Evolutionary conservation across 2,888 invertebrate genomes (phyloP), one percentile per base, ranked within the genome.

Genomic region (Druceiella hillmani): DNA sequence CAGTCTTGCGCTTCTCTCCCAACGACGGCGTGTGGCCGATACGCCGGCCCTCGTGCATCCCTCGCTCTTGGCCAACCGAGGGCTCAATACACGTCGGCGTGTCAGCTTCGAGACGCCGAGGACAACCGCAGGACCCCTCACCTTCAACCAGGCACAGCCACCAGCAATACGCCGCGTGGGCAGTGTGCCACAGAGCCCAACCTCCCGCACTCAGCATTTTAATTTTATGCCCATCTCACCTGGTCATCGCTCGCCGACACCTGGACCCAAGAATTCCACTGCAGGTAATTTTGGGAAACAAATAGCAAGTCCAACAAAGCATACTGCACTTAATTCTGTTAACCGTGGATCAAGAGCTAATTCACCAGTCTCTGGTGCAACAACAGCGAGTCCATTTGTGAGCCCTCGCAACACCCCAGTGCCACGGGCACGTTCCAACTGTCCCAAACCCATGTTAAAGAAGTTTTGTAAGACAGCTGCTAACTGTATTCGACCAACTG

Each of bases 211-310:
- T 30, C 81, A 85, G 56, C 83, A 85, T 55, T 90, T 87, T 57
- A 87, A 83, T 59, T 91, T 91, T 55, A 84, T 85, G 17, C 90
- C 90, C 0, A 91, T 91, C 55, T 87, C 88, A 20, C 87, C 87
- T 5, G 81, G 80, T n/a, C 79, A 82, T 27, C 78, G 78, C 51
- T 81, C 81, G 2, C 81, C 82, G 2, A 55, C 72, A 74, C 47
- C 64, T 66, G 47, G 57, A 64, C 50, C 64, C 64, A 6, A 68
- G 69, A 48, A 67, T 68, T 6, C 70, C 69, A 1, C 42, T 64
- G 13, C 27, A 47, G 56, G 59, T 15, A 61, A 61, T 32, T 56
- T 67, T 44, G 55, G 63, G 6, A 35, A 35, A 15, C 27, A 20
- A 24, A n/a, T n/a, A n/a, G 62, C 59, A 30, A 69, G 68, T 50